These are phyloP conservation scores for Bubo scandiacus DNA, from an alignment of 2,113 vertebrate genomes.

Conservation along the genomic window DNA sequence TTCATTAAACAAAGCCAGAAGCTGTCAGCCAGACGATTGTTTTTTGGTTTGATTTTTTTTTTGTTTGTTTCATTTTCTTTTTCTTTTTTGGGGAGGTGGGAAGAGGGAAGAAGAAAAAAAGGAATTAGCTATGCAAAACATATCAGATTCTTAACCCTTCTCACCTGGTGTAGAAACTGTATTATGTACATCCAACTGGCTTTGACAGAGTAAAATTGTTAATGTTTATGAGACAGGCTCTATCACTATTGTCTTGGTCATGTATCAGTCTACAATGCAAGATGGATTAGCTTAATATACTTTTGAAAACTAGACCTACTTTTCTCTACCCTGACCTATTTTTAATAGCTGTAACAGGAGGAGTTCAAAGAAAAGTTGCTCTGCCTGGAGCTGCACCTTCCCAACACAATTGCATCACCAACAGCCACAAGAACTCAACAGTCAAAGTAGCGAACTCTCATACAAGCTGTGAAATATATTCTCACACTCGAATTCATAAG, in stretches of 20 bases:
- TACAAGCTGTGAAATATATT: slow-evolving; percentile 27
- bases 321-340: slow-evolving; percentile 31
- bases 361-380: slow-evolving; percentile 51
- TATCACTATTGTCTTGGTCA: neutral
- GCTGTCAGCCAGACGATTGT: neutral
- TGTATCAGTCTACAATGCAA: neutral
- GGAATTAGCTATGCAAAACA: neutral
- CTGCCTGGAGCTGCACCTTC: slow-evolving; percentile 57
- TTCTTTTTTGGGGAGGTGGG: accelerated
- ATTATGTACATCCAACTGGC: neutral
- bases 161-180: neutral
- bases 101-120: neutral
- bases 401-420: slow-evolving; percentile 34
- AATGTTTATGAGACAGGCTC: neutral
- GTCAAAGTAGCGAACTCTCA: neutral
- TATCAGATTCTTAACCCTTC: neutral
- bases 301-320: slow-evolving; percentile 2
- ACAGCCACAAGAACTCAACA: slow-evolving; percentile 42
- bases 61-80: neutral
- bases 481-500: slow-evolving; percentile 34
- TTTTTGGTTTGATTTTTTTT: neutral
- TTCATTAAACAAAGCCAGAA: neutral
- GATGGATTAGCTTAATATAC: slow-evolving; percentile 18
- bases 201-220: neutral
- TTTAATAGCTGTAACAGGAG: slow-evolving; percentile 41